Evolutionary conservation across 2,113 vertebrate genomes (phyloP), one percentile per base, ranked within the genome.

Genomic region (Spea bombifrons): DNA sequence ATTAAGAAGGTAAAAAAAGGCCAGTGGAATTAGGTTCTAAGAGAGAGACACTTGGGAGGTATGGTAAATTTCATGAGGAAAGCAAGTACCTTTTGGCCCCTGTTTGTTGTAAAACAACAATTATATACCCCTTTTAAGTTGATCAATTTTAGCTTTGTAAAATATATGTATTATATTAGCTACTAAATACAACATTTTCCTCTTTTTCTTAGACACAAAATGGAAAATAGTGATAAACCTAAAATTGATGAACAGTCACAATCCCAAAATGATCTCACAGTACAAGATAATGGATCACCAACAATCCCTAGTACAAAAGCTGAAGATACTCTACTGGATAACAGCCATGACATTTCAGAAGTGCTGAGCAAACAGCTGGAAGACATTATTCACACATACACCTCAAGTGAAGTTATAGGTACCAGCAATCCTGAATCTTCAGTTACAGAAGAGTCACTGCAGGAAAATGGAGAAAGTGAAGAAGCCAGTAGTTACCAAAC

Each of bases 351-450:
- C 75, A 86, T 94, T 80, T 90, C 94, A 0, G 93, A 95, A 78
- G 94, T 94, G 84, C 70, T 98, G 84, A 88, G 81, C 70, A 84
- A 80, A 17, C 92, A 94, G 78, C 89, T 99, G 85, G 93, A 97
- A 81, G 94, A 97, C 84, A 98, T 99, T 82, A 91, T 99, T 82
- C 90, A 88, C 73, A 92, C 85, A 0, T 92, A 97, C 0, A 91
- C 94, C 7, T 91, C 94, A 3, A 87, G 90, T 0, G 75, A 71
- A 77, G 13, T 46, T 89, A 87, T 87, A 81, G 82, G 55, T 0
- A 0, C 74, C 1, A 0, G 71, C 5, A 65, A n/a, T 47, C 75
- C 0, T 80, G 86, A n/a, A 86, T 86, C 16, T 44, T 16, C 5
- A 50, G 44, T 73, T 65, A 80, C 81, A 0, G 82, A 84, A 10